Conservation (phyloP, 2,113 vertebrate species). For the Ammodramus savannarum region DNA sequence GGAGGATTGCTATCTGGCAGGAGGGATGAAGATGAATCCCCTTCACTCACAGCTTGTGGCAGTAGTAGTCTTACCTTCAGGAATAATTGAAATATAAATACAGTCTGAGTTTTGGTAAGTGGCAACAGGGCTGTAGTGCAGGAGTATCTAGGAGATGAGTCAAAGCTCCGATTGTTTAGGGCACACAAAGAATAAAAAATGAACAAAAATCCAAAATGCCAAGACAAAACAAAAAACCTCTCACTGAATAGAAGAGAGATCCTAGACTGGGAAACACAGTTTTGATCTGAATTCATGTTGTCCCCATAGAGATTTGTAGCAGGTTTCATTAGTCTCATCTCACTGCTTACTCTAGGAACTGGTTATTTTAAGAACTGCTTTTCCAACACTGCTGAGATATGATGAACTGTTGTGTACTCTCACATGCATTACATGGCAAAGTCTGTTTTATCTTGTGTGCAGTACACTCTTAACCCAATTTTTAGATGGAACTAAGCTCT, state of each 20-base stretch:
- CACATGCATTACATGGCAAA: rapidly evolving
- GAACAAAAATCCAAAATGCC: neutral
- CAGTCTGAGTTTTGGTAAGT: neutral
- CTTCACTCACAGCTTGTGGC: neutral
- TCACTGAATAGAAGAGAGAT: neutral
- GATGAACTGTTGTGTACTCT: neutral
- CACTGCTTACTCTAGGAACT: neutral
- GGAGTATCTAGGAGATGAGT: neutral
- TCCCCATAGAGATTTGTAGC: neutral
- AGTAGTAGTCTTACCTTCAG: neutral
- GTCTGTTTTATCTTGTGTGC: neutral
- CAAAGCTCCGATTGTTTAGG: neutral
- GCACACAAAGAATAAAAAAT: neutral
- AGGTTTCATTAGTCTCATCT: neutral
- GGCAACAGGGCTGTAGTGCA: neutral
- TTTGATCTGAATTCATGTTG: neutral
- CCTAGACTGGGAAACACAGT: neutral
- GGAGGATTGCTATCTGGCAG: neutral
- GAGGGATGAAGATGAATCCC: neutral
- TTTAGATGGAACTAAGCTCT: neutral
- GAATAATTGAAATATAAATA: neutral
- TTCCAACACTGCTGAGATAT: neutral
- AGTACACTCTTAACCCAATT: neutral
- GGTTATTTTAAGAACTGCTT: conserved; percentile 2
- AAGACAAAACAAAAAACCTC: neutral